Conservation (phyloP, 2,888 invertebrate species). For the Drosophila meridionalis region DNA sequence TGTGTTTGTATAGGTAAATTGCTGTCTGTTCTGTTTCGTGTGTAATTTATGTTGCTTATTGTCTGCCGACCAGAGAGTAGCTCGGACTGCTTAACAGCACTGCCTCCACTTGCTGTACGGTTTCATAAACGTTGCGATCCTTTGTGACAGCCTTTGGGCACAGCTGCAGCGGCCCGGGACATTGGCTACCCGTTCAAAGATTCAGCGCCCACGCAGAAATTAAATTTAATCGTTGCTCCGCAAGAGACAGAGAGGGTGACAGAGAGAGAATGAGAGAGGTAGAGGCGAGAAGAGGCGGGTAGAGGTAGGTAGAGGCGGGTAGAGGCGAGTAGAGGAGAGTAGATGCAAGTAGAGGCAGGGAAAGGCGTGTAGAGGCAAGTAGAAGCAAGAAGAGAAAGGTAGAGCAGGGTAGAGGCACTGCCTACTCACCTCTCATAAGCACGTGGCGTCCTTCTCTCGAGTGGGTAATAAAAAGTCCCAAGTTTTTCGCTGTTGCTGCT, state of each 20-base stretch:
- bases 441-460: conserved; percentile 46
- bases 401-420: neutral
- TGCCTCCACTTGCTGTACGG: conserved; percentile 58
- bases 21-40: conserved; percentile 46
- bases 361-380: neutral
- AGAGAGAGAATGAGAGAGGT: neutral
- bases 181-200: conserved; percentile 46
- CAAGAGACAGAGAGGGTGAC: neutral
- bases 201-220: conserved; percentile 64
- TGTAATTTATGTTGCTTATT: conserved; percentile 78
- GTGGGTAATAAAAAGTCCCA: conserved; percentile 72
- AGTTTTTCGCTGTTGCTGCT: conserved; percentile 63
- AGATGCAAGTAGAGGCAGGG: no score
- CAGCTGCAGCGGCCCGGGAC: conserved; percentile 35
- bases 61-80: conserved; percentile 47
- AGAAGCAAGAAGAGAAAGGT: no score
- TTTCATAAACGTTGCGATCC: conserved; percentile 71
- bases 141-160: conserved; percentile 52
- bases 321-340: neutral
- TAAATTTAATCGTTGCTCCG: conserved; percentile 67
- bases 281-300: neutral
- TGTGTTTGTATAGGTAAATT: conserved; percentile 27
- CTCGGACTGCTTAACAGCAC: conserved; percentile 24
- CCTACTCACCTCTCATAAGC: conserved; percentile 10
- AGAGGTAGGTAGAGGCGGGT: neutral